A percentile compares a stretch with the other conserved stretches of the same genome.
These are phyloP conservation scores for Hemicentrotus pulcherrimus DNA, from an alignment of 35 echinoderm and acorn worm genomes.

Conservation along the genomic window DNA sequence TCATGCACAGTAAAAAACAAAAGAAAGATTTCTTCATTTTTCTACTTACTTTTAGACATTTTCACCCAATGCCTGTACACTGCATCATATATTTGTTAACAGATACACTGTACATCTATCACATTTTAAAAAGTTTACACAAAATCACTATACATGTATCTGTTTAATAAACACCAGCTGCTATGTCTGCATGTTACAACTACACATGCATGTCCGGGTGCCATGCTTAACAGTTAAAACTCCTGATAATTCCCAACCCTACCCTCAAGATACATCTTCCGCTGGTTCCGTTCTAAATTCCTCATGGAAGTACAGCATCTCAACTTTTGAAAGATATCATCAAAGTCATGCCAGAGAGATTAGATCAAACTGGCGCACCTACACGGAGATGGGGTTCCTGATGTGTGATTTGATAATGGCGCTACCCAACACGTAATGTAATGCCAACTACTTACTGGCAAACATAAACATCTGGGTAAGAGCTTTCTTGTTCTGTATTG, in stretches of 20 bases:
- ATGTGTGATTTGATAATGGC: background rate
- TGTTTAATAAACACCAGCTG: background rate
- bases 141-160: no score
- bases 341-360: background rate
- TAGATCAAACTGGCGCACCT: background rate
- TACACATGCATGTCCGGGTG: background rate
- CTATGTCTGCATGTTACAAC: background rate
- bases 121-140: no score
- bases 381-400: background rate
- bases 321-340: background rate
- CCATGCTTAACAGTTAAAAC: background rate
- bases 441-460: background rate
- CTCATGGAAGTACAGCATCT: background rate
- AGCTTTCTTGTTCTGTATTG: no score
- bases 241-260: background rate
- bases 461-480: no score
- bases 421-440: background rate
- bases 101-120: no score
- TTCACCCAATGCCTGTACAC: no score
- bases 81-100: no score
- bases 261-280: background rate
- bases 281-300: background rate
- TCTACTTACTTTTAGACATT: no score
- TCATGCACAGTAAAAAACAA: no score
- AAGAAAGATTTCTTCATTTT: no score